Percentiles rank a stretch among this genome's conserved stretches.
Conservation (phyloP, 2,888 invertebrate genomes). For the Cosmia pyralina region DNA sequence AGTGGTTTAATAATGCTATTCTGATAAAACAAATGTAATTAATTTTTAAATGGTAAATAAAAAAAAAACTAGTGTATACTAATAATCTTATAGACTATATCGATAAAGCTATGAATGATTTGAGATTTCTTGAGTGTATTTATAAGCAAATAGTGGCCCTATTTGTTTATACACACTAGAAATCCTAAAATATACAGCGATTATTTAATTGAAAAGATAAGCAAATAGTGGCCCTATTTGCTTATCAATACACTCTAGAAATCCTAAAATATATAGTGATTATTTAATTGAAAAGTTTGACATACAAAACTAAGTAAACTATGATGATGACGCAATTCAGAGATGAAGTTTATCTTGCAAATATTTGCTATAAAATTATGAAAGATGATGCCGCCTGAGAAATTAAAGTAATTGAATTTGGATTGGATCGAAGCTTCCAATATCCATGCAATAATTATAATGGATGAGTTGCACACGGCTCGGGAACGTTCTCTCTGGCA, state of each 20-base stretch:
- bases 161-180: constrained; percentile 19
- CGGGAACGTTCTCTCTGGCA: constrained; percentile 15
- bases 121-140: too few species aligned
- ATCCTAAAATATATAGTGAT: constrained; percentile 33
- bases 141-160: too few species aligned
- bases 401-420: constrained; percentile 49
- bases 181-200: constrained; percentile 35
- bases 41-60: too few species aligned
- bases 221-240: background rate
- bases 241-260: constrained; percentile 25
- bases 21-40: too few species aligned
- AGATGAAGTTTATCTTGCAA: constrained; percentile 27
- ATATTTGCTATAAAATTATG: constrained; percentile 48
- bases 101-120: background rate
- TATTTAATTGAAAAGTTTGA: constrained; percentile 26
- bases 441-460: constrained; percentile 48
- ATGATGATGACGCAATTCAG: constrained; percentile 23
- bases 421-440: constrained; percentile 40
- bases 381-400: constrained; percentile 38
- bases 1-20: too few species aligned
- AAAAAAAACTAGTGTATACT: too few species aligned
- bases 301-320: constrained; percentile 22
- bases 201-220: constrained; percentile 13
- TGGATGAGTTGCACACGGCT: constrained; percentile 44
- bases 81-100: too few species aligned